Percentiles rank a stretch among this genome's conserved stretches.
Conservation (phyloP, 1,140 invertebrate genomes). For the Diuraphis noxia region DNA sequence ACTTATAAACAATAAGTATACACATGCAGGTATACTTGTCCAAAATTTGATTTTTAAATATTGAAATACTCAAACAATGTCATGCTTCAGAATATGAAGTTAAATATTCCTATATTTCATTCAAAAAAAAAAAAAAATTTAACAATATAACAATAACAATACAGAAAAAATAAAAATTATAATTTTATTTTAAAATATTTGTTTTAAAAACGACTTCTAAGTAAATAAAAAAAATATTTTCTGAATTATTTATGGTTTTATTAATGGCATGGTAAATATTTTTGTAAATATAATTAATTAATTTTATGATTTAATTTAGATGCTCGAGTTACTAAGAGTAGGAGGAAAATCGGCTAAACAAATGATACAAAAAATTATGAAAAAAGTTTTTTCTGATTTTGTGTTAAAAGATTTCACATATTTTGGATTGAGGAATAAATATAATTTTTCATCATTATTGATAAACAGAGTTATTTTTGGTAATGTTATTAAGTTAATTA, state of each 20-base stretch:
- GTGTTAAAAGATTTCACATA: neutral
- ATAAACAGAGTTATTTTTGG: neutral
- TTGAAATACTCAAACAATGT: too few relatives aligned
- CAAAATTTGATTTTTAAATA: too few relatives aligned
- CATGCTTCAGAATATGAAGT: too few relatives aligned
- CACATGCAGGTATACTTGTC: too few relatives aligned
- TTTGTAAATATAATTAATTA: neutral
- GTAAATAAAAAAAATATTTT: neutral
- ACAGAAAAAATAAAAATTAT: too few relatives aligned
- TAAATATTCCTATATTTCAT: too few relatives aligned
- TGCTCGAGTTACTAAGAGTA: neutral
- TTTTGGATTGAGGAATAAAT: neutral
- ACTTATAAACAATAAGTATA: too few relatives aligned
- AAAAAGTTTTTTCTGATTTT: neutral
- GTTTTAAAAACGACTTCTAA: too few relatives aligned
- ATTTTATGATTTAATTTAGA: neutral
- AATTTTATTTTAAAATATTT: too few relatives aligned
- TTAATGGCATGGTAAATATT: neutral
- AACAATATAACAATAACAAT: too few relatives aligned
- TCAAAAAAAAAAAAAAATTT: too few relatives aligned
- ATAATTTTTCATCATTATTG: neutral
- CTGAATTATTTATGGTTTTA: too few relatives aligned
- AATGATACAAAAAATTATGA: neutral
- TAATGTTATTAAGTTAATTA: neutral
- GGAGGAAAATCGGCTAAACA: neutral